Conservation (phyloP, 1,140 invertebrate species). For the Ganaspis sp. region DNA sequence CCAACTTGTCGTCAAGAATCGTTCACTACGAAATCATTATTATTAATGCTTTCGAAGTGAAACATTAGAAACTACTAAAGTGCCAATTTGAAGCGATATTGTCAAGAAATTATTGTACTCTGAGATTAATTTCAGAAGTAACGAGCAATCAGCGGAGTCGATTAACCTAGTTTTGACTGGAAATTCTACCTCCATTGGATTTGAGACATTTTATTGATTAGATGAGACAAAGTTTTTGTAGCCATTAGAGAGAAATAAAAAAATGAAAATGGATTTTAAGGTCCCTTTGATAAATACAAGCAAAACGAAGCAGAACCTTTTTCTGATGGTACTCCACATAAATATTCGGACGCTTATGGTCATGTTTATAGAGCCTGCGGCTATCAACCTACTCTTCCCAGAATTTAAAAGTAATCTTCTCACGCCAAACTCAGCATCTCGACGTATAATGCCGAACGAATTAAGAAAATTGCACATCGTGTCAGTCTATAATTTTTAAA, state of each 20-base stretch:
- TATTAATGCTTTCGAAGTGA: too few relatives aligned
- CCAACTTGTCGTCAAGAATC: too few relatives aligned
- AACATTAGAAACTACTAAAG: neutral
- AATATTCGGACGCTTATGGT: slow-evolving; percentile 4
- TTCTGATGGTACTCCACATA: slow-evolving; percentile 1
- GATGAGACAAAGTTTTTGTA: too few relatives aligned
- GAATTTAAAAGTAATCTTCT: slow-evolving; percentile 50
- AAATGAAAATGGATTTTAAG: too few relatives aligned
- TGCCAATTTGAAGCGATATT: neutral
- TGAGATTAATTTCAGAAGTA: neutral
- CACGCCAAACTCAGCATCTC: slow-evolving; percentile 43
- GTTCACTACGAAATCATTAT: too few relatives aligned
- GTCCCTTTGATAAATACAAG: too few relatives aligned
- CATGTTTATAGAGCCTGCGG: slow-evolving; percentile 39
- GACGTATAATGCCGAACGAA: slow-evolving; percentile 40
- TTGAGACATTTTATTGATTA: neutral
- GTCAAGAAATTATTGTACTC: neutral
- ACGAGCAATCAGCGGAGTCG: neutral
- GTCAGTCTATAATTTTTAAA: slow-evolving; percentile 48
- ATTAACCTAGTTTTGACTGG: neutral
- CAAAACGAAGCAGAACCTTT: neutral
- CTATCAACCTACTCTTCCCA: slow-evolving; percentile 41
- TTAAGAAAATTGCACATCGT: slow-evolving; percentile 42
- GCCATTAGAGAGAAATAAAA: too few relatives aligned
- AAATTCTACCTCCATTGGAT: neutral